Percentiles rank a stretch among this genome's conserved stretches.
These are phyloP conservation scores for Vultur gryphus DNA, from an alignment of 2,797 vertebrate species.

Conservation along the genomic window DNA sequence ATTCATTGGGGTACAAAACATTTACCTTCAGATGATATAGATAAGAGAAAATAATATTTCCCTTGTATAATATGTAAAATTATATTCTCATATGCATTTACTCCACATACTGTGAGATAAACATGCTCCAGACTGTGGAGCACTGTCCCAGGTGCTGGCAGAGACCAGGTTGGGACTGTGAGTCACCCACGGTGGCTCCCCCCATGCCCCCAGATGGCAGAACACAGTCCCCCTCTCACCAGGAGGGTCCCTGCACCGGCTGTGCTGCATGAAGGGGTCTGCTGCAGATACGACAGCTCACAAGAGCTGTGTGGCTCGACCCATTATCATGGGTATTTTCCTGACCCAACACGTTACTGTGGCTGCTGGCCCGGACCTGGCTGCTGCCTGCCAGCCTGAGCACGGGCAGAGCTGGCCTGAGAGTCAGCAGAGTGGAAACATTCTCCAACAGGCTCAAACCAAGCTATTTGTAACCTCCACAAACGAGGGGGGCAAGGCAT, in stretches of 20 bases:
- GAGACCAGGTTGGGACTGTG: rapidly evolving
- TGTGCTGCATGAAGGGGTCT: neutral
- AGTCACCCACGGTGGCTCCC: neutral
- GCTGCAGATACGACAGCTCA: neutral
- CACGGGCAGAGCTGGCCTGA: neutral
- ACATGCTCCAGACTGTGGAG: neutral
- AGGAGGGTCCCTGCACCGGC: rapidly evolving
- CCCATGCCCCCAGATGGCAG: neutral
- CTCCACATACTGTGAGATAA: neutral
- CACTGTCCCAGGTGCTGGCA: neutral
- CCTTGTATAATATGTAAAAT: neutral
- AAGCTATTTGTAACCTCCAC: neutral
- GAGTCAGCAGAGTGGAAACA: neutral
- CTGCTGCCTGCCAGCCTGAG: neutral
- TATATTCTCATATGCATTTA: neutral
- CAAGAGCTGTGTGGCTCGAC: neutral
- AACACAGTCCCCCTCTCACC: neutral
- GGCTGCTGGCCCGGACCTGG: neutral
- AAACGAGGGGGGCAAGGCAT: rapidly evolving
- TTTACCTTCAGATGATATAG: neutral
- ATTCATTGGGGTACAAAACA: neutral
- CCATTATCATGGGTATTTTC: neutral
- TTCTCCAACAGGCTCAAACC: neutral
- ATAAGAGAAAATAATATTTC: neutral
- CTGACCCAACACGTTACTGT: rapidly evolving